Evolutionary conservation across 2,888 invertebrate genomes (phyloP).

Genomic region (Heliothis peltigera): DNA sequence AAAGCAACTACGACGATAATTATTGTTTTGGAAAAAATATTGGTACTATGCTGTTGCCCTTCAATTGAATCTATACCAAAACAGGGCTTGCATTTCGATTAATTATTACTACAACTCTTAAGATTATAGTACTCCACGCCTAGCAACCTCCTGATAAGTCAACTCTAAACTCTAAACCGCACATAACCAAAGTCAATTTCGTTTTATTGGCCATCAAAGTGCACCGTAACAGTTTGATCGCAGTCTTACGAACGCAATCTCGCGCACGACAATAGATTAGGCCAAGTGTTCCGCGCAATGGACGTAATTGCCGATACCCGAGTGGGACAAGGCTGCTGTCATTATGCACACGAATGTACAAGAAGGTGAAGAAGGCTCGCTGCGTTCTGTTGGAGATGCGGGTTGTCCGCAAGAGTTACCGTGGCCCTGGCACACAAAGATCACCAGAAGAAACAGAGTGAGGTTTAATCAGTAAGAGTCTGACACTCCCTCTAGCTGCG

Average conservation of each 20-base stretch:
- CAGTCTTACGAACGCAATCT: conserved; percentile 50
- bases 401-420: too few relatives aligned
- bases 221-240: conserved; percentile 49
- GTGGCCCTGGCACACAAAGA: too few relatives aligned
- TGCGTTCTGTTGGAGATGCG: too few relatives aligned
- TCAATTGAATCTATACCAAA: too few relatives aligned
- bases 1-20: too few relatives aligned
- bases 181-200: conserved; percentile 37
- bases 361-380: conserved; percentile 2
- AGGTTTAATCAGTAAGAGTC: too few relatives aligned
- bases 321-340: conserved; percentile 33
- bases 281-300: conserved; percentile 33
- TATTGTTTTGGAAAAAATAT: too few relatives aligned
- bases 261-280: conserved; percentile 51
- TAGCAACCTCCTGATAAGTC: neutral
- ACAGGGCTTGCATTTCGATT: too few relatives aligned
- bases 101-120: too few relatives aligned
- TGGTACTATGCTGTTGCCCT: too few relatives aligned
- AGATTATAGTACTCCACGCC: neutral
- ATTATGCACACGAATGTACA: conserved; percentile 18
- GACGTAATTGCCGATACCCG: conserved; percentile 51
- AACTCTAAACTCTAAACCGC: conserved; percentile 5
- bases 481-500: too few relatives aligned
- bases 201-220: conserved; percentile 51
- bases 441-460: too few relatives aligned